Conservation (phyloP, 2,797 vertebrate species). For the Prunella strophiata region DNA sequence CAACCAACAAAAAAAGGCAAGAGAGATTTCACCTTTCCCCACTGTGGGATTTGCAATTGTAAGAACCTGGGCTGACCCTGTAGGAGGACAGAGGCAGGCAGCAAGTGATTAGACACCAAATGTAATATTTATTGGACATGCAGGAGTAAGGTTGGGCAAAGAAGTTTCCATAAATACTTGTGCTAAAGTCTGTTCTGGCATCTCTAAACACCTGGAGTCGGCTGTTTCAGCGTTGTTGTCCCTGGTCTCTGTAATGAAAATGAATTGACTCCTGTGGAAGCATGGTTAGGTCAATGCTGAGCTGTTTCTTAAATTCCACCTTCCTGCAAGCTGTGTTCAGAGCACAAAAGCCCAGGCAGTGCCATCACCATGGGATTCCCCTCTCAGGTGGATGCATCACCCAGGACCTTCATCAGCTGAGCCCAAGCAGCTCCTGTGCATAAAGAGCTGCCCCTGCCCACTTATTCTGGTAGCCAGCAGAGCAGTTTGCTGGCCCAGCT, state of each 20-base stretch:
- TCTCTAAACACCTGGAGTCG: neutral
- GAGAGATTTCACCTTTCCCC: neutral
- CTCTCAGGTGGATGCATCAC: neutral
- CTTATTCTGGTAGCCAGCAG: neutral
- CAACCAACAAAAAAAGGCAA: neutral
- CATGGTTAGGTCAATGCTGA: accelerated
- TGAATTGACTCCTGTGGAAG: neutral
- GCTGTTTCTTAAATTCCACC: neutral
- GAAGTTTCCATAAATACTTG: neutral
- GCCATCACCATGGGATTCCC: accelerated
- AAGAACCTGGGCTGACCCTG: neutral
- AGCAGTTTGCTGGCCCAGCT: neutral
- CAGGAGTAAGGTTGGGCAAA: neutral
- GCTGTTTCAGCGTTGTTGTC: accelerated
- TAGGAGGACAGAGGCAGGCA: neutral
- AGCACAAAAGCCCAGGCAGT: neutral
- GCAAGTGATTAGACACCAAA: neutral
- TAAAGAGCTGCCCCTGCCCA: neutral
- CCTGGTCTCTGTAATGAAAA: neutral
- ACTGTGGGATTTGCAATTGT: neutral
- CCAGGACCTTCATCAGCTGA: neutral
- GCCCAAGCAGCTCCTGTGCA: neutral
- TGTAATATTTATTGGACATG: neutral
- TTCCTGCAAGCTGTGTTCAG: neutral
- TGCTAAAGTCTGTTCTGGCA: neutral